A percentile compares a stretch with the other conserved stretches of the same genome.
phyloP scores from a whole-genome alignment of 2,888 invertebrate genomes.

The Cistogaster globosa region DNA sequence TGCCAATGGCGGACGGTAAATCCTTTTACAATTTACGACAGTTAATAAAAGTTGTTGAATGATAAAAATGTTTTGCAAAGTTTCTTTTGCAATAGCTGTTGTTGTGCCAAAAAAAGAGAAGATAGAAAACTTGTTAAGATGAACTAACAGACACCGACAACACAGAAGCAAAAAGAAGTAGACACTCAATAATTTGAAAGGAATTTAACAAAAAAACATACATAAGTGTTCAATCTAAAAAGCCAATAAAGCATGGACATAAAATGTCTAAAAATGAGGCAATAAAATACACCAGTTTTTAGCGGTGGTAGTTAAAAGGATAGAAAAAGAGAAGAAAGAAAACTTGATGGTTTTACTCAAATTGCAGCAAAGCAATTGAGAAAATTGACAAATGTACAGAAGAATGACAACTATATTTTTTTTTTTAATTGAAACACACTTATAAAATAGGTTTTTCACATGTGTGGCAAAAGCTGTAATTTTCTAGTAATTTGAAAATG shows the following conservation, averaged over 20 bases:
- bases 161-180: neutral
- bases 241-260: constrained; percentile 33
- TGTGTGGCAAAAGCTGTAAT: no score
- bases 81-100: constrained; percentile 58
- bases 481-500: no score
- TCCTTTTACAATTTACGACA: constrained; percentile 69
- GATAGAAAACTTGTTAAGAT: constrained; percentile 18
- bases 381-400: constrained; percentile 11
- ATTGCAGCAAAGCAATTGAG: constrained; percentile 4
- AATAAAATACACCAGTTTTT: constrained; percentile 38
- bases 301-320: constrained; percentile 1
- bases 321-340: neutral
- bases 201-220: constrained; percentile 27
- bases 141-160: constrained; percentile 28
- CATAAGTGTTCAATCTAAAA: constrained; percentile 2
- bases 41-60: constrained; percentile 71
- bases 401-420: neutral
- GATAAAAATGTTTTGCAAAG: constrained; percentile 66
- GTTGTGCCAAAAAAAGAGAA: constrained; percentile 44
- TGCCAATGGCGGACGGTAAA: constrained; percentile 65
- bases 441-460: neutral
- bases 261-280: constrained; percentile 41
- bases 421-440: neutral
- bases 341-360: constrained; percentile 7
- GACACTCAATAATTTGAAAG: constrained; percentile 30